Percentiles rank a stretch among this genome's conserved stretches.
Evolutionary conservation across 2,113 vertebrate genomes (phyloP).

Genomic region (Sebastes fasciatus): DNA sequence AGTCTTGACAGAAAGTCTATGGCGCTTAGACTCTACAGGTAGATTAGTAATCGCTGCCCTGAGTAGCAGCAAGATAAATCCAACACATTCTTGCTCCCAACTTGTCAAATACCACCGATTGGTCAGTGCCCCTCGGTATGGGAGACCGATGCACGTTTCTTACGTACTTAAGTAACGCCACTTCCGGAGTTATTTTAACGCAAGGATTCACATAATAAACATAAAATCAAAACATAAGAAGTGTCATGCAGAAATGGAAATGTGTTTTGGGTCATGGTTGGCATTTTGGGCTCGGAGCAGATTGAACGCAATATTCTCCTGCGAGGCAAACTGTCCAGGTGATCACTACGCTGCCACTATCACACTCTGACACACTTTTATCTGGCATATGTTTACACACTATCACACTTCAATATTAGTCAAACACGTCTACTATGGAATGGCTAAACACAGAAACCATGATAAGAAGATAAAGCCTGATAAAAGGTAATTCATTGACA

Average conservation of each 20-base stretch:
- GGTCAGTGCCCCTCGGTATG: too few relatives aligned
- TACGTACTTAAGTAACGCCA: too few relatives aligned
- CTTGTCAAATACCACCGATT: too few relatives aligned
- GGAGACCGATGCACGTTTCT: too few relatives aligned
- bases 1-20: too few relatives aligned
- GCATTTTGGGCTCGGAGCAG: neutral
- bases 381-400: slow-evolving; percentile 17
- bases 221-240: neutral
- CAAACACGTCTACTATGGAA: slow-evolving; percentile 16
- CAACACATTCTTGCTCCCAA: too few relatives aligned
- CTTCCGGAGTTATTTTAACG: too few relatives aligned
- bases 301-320: neutral
- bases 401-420: slow-evolving; percentile 30
- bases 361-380: slow-evolving; percentile 26
- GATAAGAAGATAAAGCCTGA: slow-evolving; percentile 65
- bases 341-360: neutral
- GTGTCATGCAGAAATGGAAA: neutral
- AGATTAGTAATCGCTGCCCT: too few relatives aligned
- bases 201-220: neutral
- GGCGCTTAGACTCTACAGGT: too few relatives aligned
- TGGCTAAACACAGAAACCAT: slow-evolving; percentile 3
- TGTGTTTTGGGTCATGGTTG: neutral
- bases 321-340: neutral
- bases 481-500: slow-evolving; percentile 18
- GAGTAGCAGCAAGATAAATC: too few relatives aligned